Evolutionary conservation across 2,113 vertebrate genomes (phyloP), one percentile per base, ranked within the genome.

Genomic region (Tor tambroides): DNA sequence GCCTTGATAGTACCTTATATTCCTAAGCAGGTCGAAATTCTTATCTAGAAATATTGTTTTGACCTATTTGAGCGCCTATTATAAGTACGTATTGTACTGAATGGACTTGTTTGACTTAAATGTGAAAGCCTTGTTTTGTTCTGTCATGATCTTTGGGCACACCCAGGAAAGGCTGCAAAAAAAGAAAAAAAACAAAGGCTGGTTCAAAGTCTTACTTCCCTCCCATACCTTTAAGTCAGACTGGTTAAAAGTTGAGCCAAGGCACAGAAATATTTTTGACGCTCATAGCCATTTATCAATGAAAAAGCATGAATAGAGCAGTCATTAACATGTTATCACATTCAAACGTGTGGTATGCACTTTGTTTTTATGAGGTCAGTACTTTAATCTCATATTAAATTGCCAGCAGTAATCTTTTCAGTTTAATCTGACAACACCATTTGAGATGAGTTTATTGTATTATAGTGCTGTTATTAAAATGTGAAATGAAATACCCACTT

Each of bases 381-480:
- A 67, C 41, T 83, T 83, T 69, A 83, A 83, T 83, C 61, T 41
- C 80, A 49, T 65, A 67, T 82, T 67, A 46, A 26, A 82, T 19
- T 82, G 32, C 4, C 56, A 67, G 54, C 54, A 35, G 78, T 80
- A 69, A 69, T 83, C 26, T 49, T 49, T 32, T 41, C 32, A 6
- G 14, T 69, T 30, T 83, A 80, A 80, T 26, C 11, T 38, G 54
- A 12, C 30, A 38, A n/a, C 32, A 38, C 23, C 21, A 83, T 43
- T 67, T 65, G 80, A 41, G 61, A 65, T 65, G 1, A 28, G n/a
- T 49, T 76, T 35, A 35, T 79, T 79, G 28, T 78, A 54, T 78
- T 38, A 26, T 46, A 56, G 78, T 35, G 46, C 56, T 83, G 28
- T 23, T 43, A 51, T 71, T 38, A 72, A 28, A 54, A 46, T 72